Percentiles rank a stretch among this genome's conserved stretches.
Evolutionary conservation across 2,113 vertebrate genomes (phyloP).

Genomic region (Phylloscopus whistleri): DNA sequence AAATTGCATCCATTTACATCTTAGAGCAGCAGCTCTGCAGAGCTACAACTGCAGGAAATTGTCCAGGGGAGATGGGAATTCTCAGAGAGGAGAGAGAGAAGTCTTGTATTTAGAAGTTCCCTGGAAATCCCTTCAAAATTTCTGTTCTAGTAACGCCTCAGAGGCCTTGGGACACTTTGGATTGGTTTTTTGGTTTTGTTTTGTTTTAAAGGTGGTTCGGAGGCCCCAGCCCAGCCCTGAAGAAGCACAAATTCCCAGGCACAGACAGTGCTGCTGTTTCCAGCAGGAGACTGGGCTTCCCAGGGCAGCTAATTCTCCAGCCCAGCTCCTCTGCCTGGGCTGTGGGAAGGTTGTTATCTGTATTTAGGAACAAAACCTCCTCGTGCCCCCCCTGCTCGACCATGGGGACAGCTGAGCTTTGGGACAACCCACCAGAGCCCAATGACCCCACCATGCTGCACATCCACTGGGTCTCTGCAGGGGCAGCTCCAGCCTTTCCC

Average conservation of each 20-base stretch:
- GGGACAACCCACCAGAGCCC: neutral
- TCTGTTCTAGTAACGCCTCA: neutral
- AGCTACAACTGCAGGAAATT: constrained; percentile 19
- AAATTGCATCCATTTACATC: neutral
- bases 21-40: neutral
- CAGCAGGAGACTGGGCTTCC: neutral
- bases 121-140: neutral
- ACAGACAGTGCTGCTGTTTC: neutral
- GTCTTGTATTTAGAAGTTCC: neutral
- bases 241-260: neutral
- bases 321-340: neutral
- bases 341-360: fast-evolving
- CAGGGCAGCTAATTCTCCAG: neutral
- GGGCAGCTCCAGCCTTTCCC: neutral
- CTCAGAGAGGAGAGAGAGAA: neutral
- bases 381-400: fast-evolving
- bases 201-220: neutral
- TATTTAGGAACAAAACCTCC: neutral
- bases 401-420: neutral
- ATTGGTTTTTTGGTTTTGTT: neutral
- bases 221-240: neutral
- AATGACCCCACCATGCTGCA: fast-evolving
- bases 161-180: neutral
- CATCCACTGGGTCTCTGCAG: fast-evolving
- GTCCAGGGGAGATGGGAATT: constrained; percentile 28